Evolutionary conservation across 2,797 vertebrate species (phyloP).

Genomic region (Harpagifer antarcticus): DNA sequence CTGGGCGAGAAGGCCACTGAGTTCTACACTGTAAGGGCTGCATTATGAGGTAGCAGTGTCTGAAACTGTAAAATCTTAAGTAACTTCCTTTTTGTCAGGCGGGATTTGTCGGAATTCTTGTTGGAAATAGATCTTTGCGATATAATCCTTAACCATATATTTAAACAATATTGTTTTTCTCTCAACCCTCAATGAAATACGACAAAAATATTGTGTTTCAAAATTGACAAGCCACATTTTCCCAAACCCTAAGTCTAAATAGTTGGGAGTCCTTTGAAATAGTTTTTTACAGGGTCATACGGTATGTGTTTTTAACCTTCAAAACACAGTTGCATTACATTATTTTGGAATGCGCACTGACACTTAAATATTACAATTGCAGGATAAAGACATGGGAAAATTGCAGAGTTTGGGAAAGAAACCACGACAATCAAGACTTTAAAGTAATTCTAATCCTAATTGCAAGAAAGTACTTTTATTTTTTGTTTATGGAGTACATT

Average conservation of each 20-base stretch:
- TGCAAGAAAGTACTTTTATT: not conserved
- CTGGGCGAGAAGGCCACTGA: constrained; percentile 10
- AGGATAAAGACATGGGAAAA: too few species aligned
- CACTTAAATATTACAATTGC: too few species aligned
- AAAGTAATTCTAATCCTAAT: not conserved
- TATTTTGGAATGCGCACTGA: too few species aligned
- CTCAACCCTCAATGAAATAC: not conserved
- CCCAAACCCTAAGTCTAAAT: not conserved
- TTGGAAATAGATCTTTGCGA: not conserved
- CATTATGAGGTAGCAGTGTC: constrained; percentile 8
- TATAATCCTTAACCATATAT: not conserved
- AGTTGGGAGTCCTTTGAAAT: too few species aligned
- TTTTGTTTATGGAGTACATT: not conserved
- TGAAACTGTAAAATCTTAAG: constrained; percentile 8
- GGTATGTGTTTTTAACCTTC: not conserved
- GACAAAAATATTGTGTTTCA: not conserved
- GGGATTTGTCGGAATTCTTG: constrained; percentile 6
- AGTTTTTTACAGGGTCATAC: not conserved
- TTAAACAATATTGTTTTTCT: not conserved
- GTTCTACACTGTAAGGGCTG: not conserved
- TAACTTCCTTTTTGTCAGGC: constrained; percentile 12
- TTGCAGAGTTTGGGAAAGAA: too few species aligned
- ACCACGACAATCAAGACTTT: not conserved
- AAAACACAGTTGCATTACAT: too few species aligned
- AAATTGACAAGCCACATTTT: not conserved